Percentiles rank a stretch among this genome's conserved stretches.
Evolutionary conservation across 1,140 invertebrate genomes (phyloP).

Genomic region (Pogonomyrmex barbatus): DNA sequence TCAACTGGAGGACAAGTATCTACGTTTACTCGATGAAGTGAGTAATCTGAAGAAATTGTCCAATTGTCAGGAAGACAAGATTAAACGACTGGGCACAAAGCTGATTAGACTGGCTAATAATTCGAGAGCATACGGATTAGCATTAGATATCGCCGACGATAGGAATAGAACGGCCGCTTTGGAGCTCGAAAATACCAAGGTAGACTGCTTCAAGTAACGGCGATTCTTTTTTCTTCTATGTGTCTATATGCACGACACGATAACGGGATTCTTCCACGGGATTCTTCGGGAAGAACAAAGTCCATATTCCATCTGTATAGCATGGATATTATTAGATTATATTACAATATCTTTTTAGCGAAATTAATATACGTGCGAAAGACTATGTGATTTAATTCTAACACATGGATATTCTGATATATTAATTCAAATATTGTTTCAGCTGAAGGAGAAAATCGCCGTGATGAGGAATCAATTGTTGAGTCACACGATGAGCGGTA

Average conservation of each 20-base stretch:
- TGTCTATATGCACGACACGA: neutral
- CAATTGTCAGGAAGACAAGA: conserved; percentile 83
- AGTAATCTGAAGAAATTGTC: conserved; percentile 81
- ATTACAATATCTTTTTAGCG: neutral
- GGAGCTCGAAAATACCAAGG: conserved; percentile 82
- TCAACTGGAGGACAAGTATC: conserved; percentile 83
- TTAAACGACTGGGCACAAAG: conserved; percentile 83
- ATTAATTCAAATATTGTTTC: conserved; percentile 42
- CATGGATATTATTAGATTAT: neutral
- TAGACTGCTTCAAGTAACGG: conserved; percentile 1
- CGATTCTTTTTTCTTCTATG: neutral
- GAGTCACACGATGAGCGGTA: conserved; percentile 78
- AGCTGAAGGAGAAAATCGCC: conserved; percentile 83
- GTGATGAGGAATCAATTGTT: conserved; percentile 82
- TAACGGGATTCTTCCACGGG: neutral
- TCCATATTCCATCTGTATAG: neutral
- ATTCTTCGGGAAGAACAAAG: neutral
- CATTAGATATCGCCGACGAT: conserved; percentile 75
- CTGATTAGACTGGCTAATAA: conserved; percentile 80
- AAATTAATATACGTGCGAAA: neutral
- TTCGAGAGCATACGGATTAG: conserved; percentile 75
- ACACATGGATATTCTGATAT: neutral
- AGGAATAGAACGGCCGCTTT: conserved; percentile 78
- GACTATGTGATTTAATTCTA: neutral
- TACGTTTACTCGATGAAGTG: conserved; percentile 82